These are phyloP conservation scores for Drosophila ustulata DNA, from an alignment of 2,888 invertebrate species.

Conservation along the genomic window DNA sequence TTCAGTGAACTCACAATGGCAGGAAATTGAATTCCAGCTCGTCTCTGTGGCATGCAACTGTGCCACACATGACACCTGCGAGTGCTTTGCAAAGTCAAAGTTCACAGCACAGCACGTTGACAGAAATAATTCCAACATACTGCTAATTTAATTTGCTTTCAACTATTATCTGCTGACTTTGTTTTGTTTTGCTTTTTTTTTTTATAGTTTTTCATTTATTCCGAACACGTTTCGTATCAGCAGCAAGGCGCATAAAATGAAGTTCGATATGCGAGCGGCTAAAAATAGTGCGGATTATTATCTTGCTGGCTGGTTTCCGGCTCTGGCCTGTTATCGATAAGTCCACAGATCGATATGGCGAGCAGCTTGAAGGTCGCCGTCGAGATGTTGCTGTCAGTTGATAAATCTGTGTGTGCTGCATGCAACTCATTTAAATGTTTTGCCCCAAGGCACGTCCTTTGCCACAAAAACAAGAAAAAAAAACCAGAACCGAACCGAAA, in stretches of 20 bases:
- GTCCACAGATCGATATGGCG: neutral
- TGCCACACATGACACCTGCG: neutral
- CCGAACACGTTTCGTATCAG: neutral
- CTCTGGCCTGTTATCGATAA: neutral
- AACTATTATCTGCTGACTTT: too few relatives aligned
- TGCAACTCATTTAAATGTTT: constrained; percentile 56
- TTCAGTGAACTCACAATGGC: constrained; percentile 16
- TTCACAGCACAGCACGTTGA: too few relatives aligned
- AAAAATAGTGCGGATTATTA: constrained; percentile 3
- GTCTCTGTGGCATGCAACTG: constrained; percentile 9
- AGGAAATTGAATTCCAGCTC: constrained; percentile 68
- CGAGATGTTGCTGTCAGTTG: constrained; percentile 37
- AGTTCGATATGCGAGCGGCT: constrained; percentile 1
- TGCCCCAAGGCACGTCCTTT: constrained; percentile 25
- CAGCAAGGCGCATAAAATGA: neutral
- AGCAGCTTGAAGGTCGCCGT: neutral
- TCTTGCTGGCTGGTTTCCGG: constrained; percentile 1
- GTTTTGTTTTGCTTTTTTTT: too few relatives aligned
- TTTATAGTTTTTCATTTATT: neutral
- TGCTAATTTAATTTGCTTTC: too few relatives aligned
- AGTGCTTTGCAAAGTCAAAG: too few relatives aligned
- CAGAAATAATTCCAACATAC: too few relatives aligned
- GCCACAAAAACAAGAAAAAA: neutral
- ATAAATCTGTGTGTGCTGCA: constrained; percentile 41
- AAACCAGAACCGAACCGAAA: too few relatives aligned